These are phyloP conservation scores for Chauna torquata DNA, from an alignment of 2,113 vertebrate genomes.

Conservation along the genomic window DNA sequence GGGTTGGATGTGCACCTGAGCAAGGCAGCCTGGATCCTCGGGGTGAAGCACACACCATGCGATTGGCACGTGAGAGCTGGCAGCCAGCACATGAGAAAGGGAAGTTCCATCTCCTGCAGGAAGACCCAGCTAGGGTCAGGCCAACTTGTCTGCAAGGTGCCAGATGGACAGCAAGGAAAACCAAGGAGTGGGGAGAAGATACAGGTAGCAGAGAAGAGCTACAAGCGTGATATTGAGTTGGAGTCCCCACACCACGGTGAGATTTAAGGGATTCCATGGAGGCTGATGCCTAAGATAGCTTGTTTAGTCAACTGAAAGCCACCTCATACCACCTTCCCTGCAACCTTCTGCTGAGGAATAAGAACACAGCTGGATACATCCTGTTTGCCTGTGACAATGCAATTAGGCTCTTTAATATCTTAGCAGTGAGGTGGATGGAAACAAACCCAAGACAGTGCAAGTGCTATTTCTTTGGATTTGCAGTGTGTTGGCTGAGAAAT, in stretches of 20 bases:
- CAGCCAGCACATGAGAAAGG: not conserved
- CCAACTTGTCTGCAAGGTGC: not conserved
- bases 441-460: not conserved
- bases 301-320: not conserved
- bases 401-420: not conserved
- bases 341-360: not conserved
- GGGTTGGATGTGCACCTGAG: not conserved
- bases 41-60: not conserved
- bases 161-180: not conserved
- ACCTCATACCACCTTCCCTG: too few species aligned
- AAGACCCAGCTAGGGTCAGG: not conserved
- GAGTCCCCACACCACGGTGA: not conserved
- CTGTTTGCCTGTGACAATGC: fast-evolving
- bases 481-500: not conserved
- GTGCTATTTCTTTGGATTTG: not conserved
- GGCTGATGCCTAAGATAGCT: too few species aligned
- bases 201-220: not conserved
- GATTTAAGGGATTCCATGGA: not conserved
- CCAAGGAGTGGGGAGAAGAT: not conserved
- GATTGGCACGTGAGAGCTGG: fast-evolving
- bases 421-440: not conserved
- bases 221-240: not conserved
- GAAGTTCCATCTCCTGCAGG: not conserved
- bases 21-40: not conserved
- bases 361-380: not conserved